A percentile compares a stretch with the other conserved stretches of the same genome.
Conservation (phyloP, 2,113 vertebrate genomes). For the Bubo scandiacus region DNA sequence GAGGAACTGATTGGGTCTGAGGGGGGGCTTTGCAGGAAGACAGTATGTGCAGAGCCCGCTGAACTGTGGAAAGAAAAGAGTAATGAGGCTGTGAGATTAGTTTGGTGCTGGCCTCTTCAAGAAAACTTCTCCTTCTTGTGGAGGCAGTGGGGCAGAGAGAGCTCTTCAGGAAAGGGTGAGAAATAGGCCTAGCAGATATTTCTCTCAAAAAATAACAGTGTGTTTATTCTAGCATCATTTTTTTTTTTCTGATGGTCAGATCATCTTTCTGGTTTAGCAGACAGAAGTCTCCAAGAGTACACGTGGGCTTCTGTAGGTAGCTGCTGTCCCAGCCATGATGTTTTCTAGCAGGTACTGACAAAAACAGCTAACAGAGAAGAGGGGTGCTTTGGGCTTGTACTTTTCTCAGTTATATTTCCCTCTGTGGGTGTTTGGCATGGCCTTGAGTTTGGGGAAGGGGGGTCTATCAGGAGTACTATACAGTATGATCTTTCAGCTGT, state of each 20-base stretch:
- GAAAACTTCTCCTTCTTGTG: not conserved
- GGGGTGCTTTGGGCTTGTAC: not conserved
- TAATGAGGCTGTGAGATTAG: not conserved
- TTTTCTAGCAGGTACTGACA: not conserved
- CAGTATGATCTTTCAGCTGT: not conserved
- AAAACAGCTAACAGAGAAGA: not conserved
- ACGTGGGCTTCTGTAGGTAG: not conserved
- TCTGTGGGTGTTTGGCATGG: not conserved
- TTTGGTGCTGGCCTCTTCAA: not conserved
- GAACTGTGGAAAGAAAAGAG: not conserved
- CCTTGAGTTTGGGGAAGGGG: not conserved
- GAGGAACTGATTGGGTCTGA: not conserved
- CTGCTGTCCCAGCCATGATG: not conserved
- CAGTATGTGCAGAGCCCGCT: accelerated
- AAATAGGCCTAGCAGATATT: not conserved
- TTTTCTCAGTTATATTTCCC: not conserved
- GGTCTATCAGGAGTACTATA: not conserved
- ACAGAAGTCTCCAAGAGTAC: not conserved
- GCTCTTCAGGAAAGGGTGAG: not conserved
- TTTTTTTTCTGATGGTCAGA: not conserved
- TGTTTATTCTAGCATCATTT: not conserved
- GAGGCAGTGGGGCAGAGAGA: not conserved
- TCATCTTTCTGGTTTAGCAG: not conserved
- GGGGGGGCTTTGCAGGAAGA: not conserved
- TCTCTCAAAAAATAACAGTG: not conserved